Base-by-base conservation (phyloP, 92 coral and sea anemone genomes). In the Porites lobata region DNA sequence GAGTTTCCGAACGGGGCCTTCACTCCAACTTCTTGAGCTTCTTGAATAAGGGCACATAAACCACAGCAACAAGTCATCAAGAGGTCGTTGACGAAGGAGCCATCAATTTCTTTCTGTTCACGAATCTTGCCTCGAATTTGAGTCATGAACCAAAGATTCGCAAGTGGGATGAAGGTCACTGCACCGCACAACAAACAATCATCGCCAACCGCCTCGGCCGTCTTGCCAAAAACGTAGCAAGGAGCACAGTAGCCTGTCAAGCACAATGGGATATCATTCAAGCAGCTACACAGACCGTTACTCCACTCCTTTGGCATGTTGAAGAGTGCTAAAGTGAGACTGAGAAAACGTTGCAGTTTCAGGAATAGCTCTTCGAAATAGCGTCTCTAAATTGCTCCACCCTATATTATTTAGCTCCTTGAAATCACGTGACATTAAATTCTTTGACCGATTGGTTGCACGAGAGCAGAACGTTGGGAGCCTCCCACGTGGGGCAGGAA, bases 181-280 rank as follows among this genome's bases (percentile, higher is more conserved):
- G 90, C 5, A 13, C 99, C 99, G 73, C 99, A 96, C 92, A 96
- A 76, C 83, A 96, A 69, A 54, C 99, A 96, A 59, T 96, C 99
- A 17, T 96, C 99, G 0, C 99, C 99, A n/a, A 94, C 98, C 1
- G 96, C 94, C 80, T 96, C 99, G 1, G 99, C 96, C 1, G 96
- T 93, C 90, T 96, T 96, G 20, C 99, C 99, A 66, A 96, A 91
- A 6, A 98, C 95, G 83, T 96, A 96, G 21, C 99, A 96, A 7
- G 99, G 99, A 10, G 88, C 95, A 64, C 92, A 85, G 75, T 82
- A 95, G 4, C 98, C 86, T 9, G 98, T 95, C 15, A 96, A 66
- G 70, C 99, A 96, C 1, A 96, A 89, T 15, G 96, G 94, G 69
- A 96, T 90, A 71, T 96, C 94, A 54, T 77, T 89, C 59, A 96